A percentile compares a stretch with the other conserved stretches of the same genome.
phyloP scores from a whole-genome alignment of 2,888 invertebrate species.

The Nesidiocoris tenuis region DNA sequence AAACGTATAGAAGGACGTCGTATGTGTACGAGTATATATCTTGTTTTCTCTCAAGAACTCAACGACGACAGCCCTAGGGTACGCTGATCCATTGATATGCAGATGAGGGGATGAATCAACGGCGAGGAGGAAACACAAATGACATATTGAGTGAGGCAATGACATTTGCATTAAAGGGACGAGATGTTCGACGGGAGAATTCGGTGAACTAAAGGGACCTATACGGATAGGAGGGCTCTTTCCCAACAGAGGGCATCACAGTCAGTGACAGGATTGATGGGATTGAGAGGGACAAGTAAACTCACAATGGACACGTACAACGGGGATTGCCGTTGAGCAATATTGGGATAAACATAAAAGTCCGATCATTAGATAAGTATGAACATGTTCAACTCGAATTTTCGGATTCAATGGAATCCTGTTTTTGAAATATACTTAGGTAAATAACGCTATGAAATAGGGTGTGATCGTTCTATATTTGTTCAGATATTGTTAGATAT shows the following conservation, averaged over 20 bases:
- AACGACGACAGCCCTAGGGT: not conserved
- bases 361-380: too few relatives aligned
- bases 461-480: too few relatives aligned
- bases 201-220: not conserved
- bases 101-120: slow-evolving; percentile 10
- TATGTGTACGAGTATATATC: not conserved
- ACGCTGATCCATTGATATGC: slow-evolving; percentile 6
- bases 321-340: not conserved
- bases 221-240: not conserved
- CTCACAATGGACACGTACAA: too few relatives aligned
- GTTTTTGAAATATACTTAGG: too few relatives aligned
- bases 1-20: not conserved
- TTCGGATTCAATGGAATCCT: too few relatives aligned
- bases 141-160: slow-evolving; percentile 1
- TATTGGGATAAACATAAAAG: too few relatives aligned
- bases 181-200: not conserved
- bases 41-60: not conserved
- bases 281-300: not conserved
- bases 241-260: not conserved
- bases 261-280: not conserved
- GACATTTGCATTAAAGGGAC: slow-evolving; percentile 1
- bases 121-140: slow-evolving; percentile 6
- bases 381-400: too few relatives aligned
- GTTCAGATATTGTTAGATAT: too few relatives aligned
- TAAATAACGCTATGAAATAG: too few relatives aligned